These are phyloP conservation scores for Tyria jacobaeae DNA, from an alignment of 2,888 invertebrate species.

Conservation along the genomic window DNA sequence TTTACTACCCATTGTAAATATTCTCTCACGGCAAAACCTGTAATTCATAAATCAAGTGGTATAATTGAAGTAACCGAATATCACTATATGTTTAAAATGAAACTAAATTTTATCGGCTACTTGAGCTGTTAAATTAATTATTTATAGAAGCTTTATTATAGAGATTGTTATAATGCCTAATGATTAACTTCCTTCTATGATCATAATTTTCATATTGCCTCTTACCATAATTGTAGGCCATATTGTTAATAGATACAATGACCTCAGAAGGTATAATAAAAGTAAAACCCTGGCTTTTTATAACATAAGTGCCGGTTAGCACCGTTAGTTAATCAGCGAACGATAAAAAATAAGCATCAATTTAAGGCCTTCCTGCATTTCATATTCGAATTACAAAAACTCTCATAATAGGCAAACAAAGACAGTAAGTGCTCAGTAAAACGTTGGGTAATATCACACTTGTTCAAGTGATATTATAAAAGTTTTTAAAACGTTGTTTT, in stretches of 20 bases:
- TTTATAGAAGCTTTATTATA: neutral
- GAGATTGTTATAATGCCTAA: constrained; percentile 16
- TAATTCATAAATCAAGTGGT: constrained; percentile 17
- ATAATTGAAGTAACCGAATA: constrained; percentile 18
- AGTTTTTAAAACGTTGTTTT: neutral
- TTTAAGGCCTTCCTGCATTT: neutral
- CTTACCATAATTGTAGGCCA: constrained; percentile 21
- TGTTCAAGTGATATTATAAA: neutral
- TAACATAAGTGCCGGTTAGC: constrained; percentile 1
- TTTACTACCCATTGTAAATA: constrained; percentile 35
- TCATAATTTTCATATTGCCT: no score
- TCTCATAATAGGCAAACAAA: neutral
- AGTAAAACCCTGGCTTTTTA: constrained; percentile 19
- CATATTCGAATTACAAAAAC: neutral
- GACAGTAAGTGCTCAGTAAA: neutral
- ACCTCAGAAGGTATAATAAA: constrained; percentile 27
- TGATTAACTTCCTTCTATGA: constrained; percentile 33
- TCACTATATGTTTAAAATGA: neutral
- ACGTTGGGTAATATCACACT: neutral
- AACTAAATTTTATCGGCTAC: neutral
- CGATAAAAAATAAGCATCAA: neutral
- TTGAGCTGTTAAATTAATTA: neutral
- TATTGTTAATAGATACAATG: constrained; percentile 29
- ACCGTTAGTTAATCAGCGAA: constrained; percentile 11
- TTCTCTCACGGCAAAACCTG: constrained; percentile 27